Evolutionary conservation across 2,888 invertebrate genomes (phyloP).

Genomic region (Protodeltote pygarga): DNA sequence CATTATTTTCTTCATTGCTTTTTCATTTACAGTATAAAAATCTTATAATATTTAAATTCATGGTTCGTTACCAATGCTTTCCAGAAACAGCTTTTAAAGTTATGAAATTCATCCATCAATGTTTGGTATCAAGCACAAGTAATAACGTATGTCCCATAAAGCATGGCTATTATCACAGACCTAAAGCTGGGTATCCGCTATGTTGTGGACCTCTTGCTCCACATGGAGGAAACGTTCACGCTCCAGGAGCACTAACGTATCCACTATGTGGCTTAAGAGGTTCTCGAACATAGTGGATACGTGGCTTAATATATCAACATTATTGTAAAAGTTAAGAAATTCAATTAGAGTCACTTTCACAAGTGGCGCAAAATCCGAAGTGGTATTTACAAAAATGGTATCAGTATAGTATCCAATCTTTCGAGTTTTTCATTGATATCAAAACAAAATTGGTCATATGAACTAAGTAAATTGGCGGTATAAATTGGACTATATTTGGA

Average conservation of each 20-base stretch:
- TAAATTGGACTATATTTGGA: constrained; percentile 16
- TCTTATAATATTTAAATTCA: too few species aligned
- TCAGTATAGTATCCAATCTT: neutral
- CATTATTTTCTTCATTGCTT: too few species aligned
- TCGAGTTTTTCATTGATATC: constrained; percentile 3
- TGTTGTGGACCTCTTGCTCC: too few species aligned
- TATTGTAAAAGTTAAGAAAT: too few species aligned
- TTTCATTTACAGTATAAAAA: too few species aligned
- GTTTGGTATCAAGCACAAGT: neutral
- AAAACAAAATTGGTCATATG: neutral
- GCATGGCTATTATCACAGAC: constrained; percentile 3
- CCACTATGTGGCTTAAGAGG: too few species aligned
- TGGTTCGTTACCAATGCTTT: too few species aligned
- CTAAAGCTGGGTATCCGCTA: too few species aligned
- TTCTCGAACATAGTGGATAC: too few species aligned
- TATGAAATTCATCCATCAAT: neutral
- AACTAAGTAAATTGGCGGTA: neutral
- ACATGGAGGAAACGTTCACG: too few species aligned
- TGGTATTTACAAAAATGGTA: constrained; percentile 11
- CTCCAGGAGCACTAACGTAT: too few species aligned
- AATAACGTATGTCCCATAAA: constrained; percentile 7
- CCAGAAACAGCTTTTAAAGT: neutral
- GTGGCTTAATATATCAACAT: too few species aligned
- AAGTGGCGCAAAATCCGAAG: constrained; percentile 11
- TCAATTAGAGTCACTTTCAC: constrained; percentile 10